Conservation (phyloP, 2,797 vertebrate species). For the Corythornis leucogaster region DNA sequence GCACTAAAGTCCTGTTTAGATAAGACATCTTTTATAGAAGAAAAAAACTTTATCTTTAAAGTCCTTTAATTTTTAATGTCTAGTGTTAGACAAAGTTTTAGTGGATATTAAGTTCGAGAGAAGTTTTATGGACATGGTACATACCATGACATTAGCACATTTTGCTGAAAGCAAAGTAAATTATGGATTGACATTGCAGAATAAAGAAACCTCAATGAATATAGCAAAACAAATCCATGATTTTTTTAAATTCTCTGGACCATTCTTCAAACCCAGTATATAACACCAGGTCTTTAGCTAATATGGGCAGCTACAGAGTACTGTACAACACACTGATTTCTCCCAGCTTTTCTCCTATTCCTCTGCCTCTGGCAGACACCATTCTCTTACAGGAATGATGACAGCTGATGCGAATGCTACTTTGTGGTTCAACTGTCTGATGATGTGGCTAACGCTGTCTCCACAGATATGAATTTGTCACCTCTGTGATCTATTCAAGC, state of each 20-base stretch:
- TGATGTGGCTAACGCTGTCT: conserved; percentile 46
- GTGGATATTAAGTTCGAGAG: conserved; percentile 22
- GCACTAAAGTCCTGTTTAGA: neutral
- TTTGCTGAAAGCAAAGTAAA: conserved; percentile 35
- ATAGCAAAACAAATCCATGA: neutral
- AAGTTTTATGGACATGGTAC: conserved; percentile 14
- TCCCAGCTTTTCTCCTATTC: neutral
- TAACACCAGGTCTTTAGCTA: neutral
- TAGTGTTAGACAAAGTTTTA: conserved; percentile 49
- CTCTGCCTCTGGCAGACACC: neutral
- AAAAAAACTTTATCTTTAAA: conserved; percentile 5
- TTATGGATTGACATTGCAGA: neutral
- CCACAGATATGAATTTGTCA: conserved; percentile 45
- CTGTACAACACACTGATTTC: neutral
- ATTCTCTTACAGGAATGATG: neutral
- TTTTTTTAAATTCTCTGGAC: neutral
- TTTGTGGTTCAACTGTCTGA: conserved; percentile 51
- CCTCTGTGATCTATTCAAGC: neutral
- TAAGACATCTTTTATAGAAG: neutral
- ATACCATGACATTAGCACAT: neutral
- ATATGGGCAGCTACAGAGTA: neutral
- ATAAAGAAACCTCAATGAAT: neutral
- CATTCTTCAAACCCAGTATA: neutral
- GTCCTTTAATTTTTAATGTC: neutral
- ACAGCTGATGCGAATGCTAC: conserved; percentile 43